Evolutionary conservation across 2,113 vertebrate genomes (phyloP), one percentile per base, ranked within the genome.

Genomic region (Sorex fumeus): DNA sequence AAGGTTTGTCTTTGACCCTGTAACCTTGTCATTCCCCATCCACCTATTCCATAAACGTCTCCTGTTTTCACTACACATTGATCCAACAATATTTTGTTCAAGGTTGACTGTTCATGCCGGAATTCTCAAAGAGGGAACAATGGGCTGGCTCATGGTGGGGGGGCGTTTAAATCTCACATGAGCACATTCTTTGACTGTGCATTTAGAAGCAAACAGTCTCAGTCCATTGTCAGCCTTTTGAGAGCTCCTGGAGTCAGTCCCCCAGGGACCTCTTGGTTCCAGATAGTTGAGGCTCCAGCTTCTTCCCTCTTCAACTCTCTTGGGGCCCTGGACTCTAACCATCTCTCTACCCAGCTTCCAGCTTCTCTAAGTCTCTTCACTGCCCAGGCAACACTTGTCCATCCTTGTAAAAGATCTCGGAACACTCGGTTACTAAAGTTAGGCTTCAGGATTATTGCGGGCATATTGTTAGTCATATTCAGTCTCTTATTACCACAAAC

Each of bases 381-480:
- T 72, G 21, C 30, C 78, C 9, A n/a, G 0, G 6, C 9, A 36
- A 69, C 6, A 11, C 18, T n/a, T 30, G 19, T n/a, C 43, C 57
- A 1, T 69, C 3, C 3, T 66, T 84, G 84, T 47, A 19, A 72
- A 88, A 30, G 47, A 21, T 53, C 43, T 86, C 45, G 86, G 71
- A 71, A 83, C 75, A 95, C 57, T 34, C 16, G 32, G 80, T 66
- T 69, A 30, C 62, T 94, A 84, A 83, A 94, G 72, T 81, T 88
- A 84, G 32, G 32, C 83, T 86, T 93, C 30, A 67, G n/a, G 80
- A 69, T 88, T 71, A 43, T 40, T 30, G 7, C 40, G 87, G 53
- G 18, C 25, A 94, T 94, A 87, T 90, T n/a, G 74, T 82, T 75
- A 64, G 45, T 32, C 15, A 0, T 34, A 47, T 81, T 72, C 47